These are phyloP conservation scores for Halictus ligatus DNA, from an alignment of 2,888 invertebrate species.

Conservation along the genomic window DNA sequence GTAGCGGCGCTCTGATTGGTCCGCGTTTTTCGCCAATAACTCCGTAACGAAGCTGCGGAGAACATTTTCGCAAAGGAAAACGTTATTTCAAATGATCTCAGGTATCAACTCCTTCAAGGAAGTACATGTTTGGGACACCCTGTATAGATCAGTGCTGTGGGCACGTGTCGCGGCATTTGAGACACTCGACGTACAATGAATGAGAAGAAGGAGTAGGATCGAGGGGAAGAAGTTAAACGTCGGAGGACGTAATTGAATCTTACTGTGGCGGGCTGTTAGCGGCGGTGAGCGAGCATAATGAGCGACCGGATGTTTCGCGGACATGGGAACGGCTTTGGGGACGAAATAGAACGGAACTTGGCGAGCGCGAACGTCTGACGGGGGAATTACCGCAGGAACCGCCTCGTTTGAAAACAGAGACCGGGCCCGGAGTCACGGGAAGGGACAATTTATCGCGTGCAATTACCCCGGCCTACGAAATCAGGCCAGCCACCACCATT, in stretches of 20 bases:
- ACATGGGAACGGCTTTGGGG: slow-evolving; percentile 55
- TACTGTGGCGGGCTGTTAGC: slow-evolving; percentile 44
- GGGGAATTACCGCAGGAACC: slow-evolving; percentile 58
- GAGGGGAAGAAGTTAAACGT: slow-evolving; percentile 11
- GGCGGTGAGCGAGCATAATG: slow-evolving; percentile 40
- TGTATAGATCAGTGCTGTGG: neutral
- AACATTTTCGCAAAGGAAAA: too few species aligned
- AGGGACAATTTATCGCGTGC: slow-evolving; percentile 77
- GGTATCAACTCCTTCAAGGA: too few species aligned
- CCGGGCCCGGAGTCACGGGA: slow-evolving; percentile 60
- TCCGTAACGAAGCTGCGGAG: too few species aligned
- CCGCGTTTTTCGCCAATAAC: too few species aligned
- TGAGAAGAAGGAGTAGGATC: neutral
- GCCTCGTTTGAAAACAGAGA: slow-evolving; percentile 64
- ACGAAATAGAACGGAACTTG: slow-evolving; percentile 64
- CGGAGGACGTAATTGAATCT: slow-evolving; percentile 47
- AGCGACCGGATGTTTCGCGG: slow-evolving; percentile 63
- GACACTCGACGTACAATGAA: neutral
- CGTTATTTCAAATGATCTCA: too few species aligned
- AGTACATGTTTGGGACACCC: too few species aligned
- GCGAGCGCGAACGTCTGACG: slow-evolving; percentile 34
- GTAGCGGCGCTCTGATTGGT: too few species aligned
- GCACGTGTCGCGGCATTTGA: neutral
- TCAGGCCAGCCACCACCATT: slow-evolving; percentile 57
- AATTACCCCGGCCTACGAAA: slow-evolving; percentile 74